These are phyloP conservation scores for Melinaea menophilus DNA, from an alignment of 2,888 invertebrate species.

Conservation along the genomic window DNA sequence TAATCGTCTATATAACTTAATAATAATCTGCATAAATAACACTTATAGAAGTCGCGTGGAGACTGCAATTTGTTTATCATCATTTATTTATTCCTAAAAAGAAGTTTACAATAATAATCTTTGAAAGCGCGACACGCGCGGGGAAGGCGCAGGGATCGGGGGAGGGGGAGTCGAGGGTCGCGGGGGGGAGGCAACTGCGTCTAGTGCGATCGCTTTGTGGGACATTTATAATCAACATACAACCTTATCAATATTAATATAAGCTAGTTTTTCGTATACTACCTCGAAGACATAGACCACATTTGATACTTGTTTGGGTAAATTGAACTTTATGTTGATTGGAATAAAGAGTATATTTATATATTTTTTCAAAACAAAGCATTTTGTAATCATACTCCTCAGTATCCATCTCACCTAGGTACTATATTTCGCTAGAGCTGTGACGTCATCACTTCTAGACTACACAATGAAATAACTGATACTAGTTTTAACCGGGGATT, in stretches of 20 bases:
- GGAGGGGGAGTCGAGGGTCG: conserved; percentile 31
- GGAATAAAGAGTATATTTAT: conserved; percentile 23
- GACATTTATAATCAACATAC: conserved; percentile 56
- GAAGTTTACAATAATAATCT: conserved; percentile 38
- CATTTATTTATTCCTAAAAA: neutral
- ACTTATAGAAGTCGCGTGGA: conserved; percentile 1
- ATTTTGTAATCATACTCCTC: conserved; percentile 38
- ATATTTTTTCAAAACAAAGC: conserved; percentile 29
- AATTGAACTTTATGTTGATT: neutral
- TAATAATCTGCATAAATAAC: too few relatives aligned
- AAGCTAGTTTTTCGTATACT: conserved; percentile 21
- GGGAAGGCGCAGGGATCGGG: conserved; percentile 44
- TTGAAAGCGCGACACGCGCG: conserved; percentile 68
- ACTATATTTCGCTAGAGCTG: conserved; percentile 28
- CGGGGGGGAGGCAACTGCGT: conserved; percentile 67
- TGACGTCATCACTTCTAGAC: conserved; percentile 24
- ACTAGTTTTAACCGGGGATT: neutral
- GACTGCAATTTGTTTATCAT: neutral
- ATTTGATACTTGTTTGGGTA: neutral
- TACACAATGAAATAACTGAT: neutral
- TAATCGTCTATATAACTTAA: too few relatives aligned
- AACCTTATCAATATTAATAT: conserved; percentile 12
- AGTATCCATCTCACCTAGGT: conserved; percentile 30
- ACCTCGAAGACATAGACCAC: conserved; percentile 15
- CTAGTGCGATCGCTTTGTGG: conserved; percentile 66